Evolutionary conservation across 1,140 invertebrate species (phyloP).

Genomic region (Anadara kagoshimensis): DNA sequence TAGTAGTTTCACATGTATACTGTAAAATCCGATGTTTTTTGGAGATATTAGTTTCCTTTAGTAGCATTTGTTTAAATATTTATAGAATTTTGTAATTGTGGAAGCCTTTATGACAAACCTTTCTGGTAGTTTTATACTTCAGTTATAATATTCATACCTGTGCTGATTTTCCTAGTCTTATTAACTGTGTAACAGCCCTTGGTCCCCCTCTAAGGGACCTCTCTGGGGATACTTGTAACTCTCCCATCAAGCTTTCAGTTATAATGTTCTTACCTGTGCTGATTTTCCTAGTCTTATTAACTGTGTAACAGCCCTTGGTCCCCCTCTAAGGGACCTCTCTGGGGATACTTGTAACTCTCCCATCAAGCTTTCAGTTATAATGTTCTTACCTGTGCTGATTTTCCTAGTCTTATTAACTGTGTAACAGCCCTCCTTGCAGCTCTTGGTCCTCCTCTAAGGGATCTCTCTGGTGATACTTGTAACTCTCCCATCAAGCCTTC

Average conservation of each 20-base stretch:
- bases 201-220: conserved; percentile 94
- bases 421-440: conserved; percentile 89
- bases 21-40: too few species aligned
- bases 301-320: conserved; percentile 89
- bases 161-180: conserved; percentile 84
- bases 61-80: too few species aligned
- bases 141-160: conserved; percentile 62
- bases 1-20: too few species aligned
- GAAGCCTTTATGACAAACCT: too few species aligned
- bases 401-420: conserved; percentile 89
- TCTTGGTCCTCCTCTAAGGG: conserved; percentile 92
- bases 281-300: conserved; percentile 88
- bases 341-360: conserved; percentile 78
- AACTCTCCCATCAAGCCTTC: conserved; percentile 92
- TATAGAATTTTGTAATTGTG: too few species aligned
- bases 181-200: conserved; percentile 89
- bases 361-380: background rate
- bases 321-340: conserved; percentile 90
- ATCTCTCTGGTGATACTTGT: conserved; percentile 84
- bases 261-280: conserved; percentile 68
- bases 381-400: conserved; percentile 76
- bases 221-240: conserved; percentile 79
- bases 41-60: too few species aligned
- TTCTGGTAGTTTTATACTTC: too few species aligned
- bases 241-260: background rate